Percentiles rank a stretch among this genome's conserved stretches.
phyloP scores from a whole-genome alignment of 2,797 vertebrate species.

The Coluber constrictor region DNA sequence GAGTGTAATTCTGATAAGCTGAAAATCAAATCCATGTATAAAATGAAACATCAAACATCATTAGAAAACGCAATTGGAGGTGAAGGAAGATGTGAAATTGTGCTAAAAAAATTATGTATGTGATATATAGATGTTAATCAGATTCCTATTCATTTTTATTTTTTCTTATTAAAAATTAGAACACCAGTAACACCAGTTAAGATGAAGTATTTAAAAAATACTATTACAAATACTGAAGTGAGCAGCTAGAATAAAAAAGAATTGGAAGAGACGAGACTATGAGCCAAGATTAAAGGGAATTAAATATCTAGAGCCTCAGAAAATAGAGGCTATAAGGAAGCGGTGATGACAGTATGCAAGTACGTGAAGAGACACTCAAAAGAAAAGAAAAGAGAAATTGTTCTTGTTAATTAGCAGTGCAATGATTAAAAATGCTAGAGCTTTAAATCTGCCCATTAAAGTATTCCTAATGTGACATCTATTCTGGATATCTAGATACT shows the following conservation, averaged over 20 bases:
- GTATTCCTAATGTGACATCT: constrained; percentile 60
- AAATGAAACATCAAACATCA: constrained; percentile 47
- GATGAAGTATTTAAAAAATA: constrained; percentile 39
- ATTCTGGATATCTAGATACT: constrained; percentile 35
- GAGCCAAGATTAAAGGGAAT: constrained; percentile 62
- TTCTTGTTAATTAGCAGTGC: constrained; percentile 66
- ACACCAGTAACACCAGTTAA: constrained; percentile 57
- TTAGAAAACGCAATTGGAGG: constrained; percentile 50
- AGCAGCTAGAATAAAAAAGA: constrained; percentile 43
- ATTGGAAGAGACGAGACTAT: constrained; percentile 53
- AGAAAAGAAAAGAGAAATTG: constrained; percentile 63
- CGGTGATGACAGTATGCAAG: constrained; percentile 66
- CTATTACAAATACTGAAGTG: constrained; percentile 41
- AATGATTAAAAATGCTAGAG: constrained; percentile 60
- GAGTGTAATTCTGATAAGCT: constrained; percentile 59
- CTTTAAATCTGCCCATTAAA: constrained; percentile 53
- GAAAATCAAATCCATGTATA: constrained; percentile 60
- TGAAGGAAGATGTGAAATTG: constrained; percentile 56
- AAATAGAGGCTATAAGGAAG: constrained; percentile 63
- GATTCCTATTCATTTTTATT: not conserved
- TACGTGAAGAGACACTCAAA: constrained; percentile 67
- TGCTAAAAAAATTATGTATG: constrained; percentile 12
- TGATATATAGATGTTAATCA: not conserved
- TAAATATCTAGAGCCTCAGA: constrained; percentile 60
- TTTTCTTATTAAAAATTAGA: constrained; percentile 40